Percentiles rank a stretch among this genome's conserved stretches.
Evolutionary conservation across 2,113 vertebrate genomes (phyloP).

Genomic region (Notechis scutatus): DNA sequence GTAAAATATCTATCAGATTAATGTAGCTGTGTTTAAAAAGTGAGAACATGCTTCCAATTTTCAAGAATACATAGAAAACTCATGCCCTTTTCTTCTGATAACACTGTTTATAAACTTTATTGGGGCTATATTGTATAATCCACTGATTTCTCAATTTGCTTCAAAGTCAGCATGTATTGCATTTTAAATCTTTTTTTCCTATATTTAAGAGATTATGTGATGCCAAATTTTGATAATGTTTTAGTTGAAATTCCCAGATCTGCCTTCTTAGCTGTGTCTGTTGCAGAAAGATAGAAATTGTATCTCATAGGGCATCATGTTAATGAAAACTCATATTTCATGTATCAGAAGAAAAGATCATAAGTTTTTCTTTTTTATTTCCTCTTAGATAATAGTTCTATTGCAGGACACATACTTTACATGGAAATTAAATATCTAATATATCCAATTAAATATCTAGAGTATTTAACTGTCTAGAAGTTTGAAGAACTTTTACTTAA

Average conservation of each 20-base stretch:
- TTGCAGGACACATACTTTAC: background rate
- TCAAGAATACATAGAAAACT: background rate
- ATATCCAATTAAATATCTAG: background rate
- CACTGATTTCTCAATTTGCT: background rate
- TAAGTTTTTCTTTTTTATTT: background rate
- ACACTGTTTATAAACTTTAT: background rate
- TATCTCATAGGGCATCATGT: background rate
- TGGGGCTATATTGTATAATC: slow-evolving; percentile 4
- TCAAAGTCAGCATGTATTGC: background rate
- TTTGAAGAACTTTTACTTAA: slow-evolving; percentile 12
- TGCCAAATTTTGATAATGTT: background rate
- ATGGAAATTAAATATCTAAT: background rate
- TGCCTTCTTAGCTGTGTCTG: background rate
- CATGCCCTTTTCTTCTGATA: background rate
- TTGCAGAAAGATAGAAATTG: background rate
- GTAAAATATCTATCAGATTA: background rate
- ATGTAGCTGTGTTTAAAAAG: background rate
- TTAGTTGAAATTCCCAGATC: background rate
- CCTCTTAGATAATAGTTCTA: background rate
- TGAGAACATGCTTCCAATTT: background rate
- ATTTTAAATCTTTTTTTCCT: background rate
- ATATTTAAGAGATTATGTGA: background rate
- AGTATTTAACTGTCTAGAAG: background rate
- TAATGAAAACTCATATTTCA: background rate
- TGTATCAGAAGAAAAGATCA: background rate